A percentile compares a stretch with the other conserved stretches of the same genome.
These are phyloP conservation scores for Temnothorax ravouxi DNA, from an alignment of 2,888 invertebrate species.

Conservation along the genomic window DNA sequence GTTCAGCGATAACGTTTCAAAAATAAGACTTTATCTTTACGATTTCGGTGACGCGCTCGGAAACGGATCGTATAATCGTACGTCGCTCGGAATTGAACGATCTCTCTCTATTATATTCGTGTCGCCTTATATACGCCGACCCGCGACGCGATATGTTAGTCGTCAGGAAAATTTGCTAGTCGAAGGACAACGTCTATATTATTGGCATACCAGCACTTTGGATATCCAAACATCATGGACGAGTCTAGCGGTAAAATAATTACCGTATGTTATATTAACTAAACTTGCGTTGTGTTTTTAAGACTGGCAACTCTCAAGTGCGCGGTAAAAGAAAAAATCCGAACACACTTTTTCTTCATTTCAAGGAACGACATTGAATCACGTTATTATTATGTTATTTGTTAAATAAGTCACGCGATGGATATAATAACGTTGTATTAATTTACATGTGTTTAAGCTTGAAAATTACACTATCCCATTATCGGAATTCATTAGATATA, in stretches of 20 bases:
- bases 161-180: slow-evolving; percentile 33
- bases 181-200: slow-evolving; percentile 22
- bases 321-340: background rate
- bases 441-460: background rate
- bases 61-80: slow-evolving; percentile 30
- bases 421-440: background rate
- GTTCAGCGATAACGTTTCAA: slow-evolving; percentile 62
- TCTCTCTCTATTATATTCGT: slow-evolving; percentile 32
- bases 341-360: background rate
- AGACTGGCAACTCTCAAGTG: background rate
- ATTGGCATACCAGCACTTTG: background rate
- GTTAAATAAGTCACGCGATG: background rate
- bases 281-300: slow-evolving; percentile 18
- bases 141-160: slow-evolving; percentile 43
- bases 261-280: slow-evolving; percentile 33
- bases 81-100: slow-evolving; percentile 40
- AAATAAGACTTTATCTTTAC: slow-evolving; percentile 75
- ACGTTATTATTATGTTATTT: slow-evolving; percentile 22
- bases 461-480: background rate
- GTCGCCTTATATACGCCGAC: slow-evolving; percentile 44
- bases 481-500: background rate
- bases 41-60: slow-evolving; percentile 61
- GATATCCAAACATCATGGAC: slow-evolving; percentile 21
- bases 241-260: slow-evolving; percentile 47
- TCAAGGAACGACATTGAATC: background rate